A percentile compares a stretch with the other conserved stretches of the same genome.
These are phyloP conservation scores for Drosophila punjabiensis DNA, from an alignment of 1,140 invertebrate species.

Conservation along the genomic window DNA sequence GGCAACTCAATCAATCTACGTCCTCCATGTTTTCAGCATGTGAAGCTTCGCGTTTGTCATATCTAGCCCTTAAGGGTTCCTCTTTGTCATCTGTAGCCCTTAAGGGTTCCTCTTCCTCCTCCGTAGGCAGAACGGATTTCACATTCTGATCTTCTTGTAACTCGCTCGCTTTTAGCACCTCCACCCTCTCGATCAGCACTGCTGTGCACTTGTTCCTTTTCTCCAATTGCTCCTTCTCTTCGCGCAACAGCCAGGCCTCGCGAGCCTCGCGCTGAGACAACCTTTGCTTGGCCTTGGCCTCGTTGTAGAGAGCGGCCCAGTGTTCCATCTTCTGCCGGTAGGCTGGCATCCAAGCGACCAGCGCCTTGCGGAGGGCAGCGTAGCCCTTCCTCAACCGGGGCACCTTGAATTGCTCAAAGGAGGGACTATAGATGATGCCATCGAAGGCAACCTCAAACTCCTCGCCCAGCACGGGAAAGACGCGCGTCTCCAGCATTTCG, in stretches of 20 bases:
- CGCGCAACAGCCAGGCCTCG: background rate
- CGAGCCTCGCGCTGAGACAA: background rate
- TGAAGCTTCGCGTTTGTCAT: background rate
- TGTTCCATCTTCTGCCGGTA: slow-evolving; percentile 8
- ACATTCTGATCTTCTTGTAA: background rate
- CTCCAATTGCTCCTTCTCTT: background rate
- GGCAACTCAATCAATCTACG: background rate
- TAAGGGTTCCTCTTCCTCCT: background rate
- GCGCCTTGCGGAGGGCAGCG: slow-evolving; percentile 9
- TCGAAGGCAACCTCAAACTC: slow-evolving; percentile 48
- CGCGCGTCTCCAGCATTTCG: slow-evolving; percentile 43
- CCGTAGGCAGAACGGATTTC: background rate
- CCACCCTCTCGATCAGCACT: background rate
- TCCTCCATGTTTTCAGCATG: background rate
- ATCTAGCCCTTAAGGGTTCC: background rate
- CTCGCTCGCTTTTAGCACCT: background rate
- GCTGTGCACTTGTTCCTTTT: background rate
- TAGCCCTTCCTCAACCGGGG: slow-evolving; percentile 6
- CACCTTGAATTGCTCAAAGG: slow-evolving; percentile 13
- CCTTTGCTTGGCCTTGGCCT: background rate
- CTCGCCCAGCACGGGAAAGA: slow-evolving; percentile 6
- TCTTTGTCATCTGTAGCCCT: background rate
- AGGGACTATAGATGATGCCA: slow-evolving; percentile 22
- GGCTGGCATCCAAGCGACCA: slow-evolving; percentile 33
- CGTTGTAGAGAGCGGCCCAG: background rate